Base-by-base conservation (phyloP, 2,113 vertebrate species). In the Lanius collurio region DNA sequence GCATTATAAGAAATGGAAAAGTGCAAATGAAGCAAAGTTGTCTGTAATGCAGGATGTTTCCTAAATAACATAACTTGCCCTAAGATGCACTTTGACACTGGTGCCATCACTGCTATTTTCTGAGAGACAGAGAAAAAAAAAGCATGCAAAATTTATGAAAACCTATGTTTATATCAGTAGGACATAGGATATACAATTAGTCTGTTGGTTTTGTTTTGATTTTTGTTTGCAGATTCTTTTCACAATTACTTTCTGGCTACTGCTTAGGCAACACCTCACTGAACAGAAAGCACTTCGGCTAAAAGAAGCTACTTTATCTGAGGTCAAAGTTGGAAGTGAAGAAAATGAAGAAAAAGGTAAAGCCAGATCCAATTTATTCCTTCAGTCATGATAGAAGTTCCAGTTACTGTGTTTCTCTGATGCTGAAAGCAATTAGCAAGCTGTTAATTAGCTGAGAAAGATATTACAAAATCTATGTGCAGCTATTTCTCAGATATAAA, bases 171-270 rank as follows among this genome's bases (percentile, higher is more conserved):
- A 15, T 53, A n/a, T 84, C 80, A 84, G 60, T 70, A 88, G 77
- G 35, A 79, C 56, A 17, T 84, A 78, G 88, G 42, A 82, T 69
- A 60, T 92, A 79, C 80, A 94, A 91, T 91, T 96, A 94, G 86
- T 87, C 50, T 94, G 78, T 95, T 95, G 41, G 19, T 91, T 87
- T 89, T 67, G 22, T 88, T 93, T 87, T 93, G 15, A 60, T 97
- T 92, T 97, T 86, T 97, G 37, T 35, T 91, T 94, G 89, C 93
- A 99, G 99, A 98, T 99, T 81, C 97, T 99, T 97, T 99, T 98
- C 97, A 98, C 98, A 86, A 98, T 99, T 97, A 99, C 98, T 50
- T 99, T 99, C 95, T 99, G 99, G 99, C 98, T 99, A 73, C 98
- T 99, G 95, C 98, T 99, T 92, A 98, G 98, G 95, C 99, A 99